phyloP scores from a whole-genome alignment of 2,113 vertebrate species.

The Chamaetylas fuelleborni region DNA sequence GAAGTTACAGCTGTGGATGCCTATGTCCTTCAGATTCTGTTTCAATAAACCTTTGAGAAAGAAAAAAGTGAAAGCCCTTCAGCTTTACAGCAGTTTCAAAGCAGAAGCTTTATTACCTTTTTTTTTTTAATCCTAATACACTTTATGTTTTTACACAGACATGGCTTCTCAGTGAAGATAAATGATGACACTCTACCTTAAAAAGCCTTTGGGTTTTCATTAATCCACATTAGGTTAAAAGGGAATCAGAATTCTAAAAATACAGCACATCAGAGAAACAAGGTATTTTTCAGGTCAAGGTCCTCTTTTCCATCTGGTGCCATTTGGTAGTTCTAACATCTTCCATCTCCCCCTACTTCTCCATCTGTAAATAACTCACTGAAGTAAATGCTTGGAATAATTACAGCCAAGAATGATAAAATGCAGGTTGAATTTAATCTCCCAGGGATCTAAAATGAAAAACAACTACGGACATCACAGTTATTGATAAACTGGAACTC shows the following conservation, averaged over 20 bases:
- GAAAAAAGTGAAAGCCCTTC: slow-evolving; percentile 34
- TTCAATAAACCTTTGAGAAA: slow-evolving; percentile 56
- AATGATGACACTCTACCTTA: slow-evolving; percentile 51
- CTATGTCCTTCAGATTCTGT: slow-evolving; percentile 16
- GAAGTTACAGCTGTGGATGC: slow-evolving; percentile 54
- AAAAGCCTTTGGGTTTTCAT: slow-evolving; percentile 62
- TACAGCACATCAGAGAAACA: slow-evolving; percentile 54
- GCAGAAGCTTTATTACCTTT: slow-evolving; percentile 54
- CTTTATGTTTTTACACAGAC: slow-evolving; percentile 48
- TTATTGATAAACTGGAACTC: slow-evolving; percentile 20
- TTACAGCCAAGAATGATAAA: slow-evolving; percentile 54
- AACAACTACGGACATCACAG: background rate
- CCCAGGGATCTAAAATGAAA: slow-evolving; percentile 43
- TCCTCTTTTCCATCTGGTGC: slow-evolving; percentile 51
- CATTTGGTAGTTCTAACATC: slow-evolving; percentile 47
- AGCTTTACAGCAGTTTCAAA: slow-evolving; percentile 61
- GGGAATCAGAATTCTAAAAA: slow-evolving; percentile 61
- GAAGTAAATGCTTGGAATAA: slow-evolving; percentile 58
- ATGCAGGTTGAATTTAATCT: slow-evolving; percentile 49
- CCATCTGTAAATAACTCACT: slow-evolving; percentile 61
- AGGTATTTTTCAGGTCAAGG: slow-evolving; percentile 58
- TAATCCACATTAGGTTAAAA: slow-evolving; percentile 61
- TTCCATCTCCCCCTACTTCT: slow-evolving; percentile 46
- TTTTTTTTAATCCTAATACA: background rate
- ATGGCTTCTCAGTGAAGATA: slow-evolving; percentile 46